phyloP scores from a whole-genome alignment of 2,113 vertebrate genomes.

The Eupsittula cactorum region DNA sequence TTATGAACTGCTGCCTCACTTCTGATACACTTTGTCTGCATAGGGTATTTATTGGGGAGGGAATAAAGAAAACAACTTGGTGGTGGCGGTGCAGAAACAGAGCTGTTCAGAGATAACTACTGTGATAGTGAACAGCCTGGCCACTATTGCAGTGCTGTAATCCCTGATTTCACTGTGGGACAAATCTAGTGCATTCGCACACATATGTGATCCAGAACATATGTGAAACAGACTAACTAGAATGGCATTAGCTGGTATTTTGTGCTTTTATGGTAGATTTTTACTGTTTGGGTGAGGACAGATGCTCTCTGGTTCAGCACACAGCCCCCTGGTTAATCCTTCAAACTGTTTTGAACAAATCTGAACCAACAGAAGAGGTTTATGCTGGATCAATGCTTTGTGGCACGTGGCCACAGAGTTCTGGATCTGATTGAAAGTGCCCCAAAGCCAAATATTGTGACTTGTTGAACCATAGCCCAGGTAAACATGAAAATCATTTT shows the following conservation, averaged over 20 bases:
- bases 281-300: background rate
- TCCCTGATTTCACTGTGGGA: background rate
- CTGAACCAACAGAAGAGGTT: slow-evolving; percentile 16
- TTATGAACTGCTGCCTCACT: background rate
- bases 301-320: background rate
- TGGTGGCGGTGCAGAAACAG: background rate
- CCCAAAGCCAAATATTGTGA: background rate
- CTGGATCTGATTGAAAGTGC: background rate
- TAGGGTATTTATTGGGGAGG: background rate
- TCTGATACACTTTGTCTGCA: background rate
- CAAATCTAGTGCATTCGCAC: background rate
- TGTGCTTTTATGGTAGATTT: background rate
- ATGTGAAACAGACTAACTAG: background rate
- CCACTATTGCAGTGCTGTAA: accelerated
- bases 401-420: background rate
- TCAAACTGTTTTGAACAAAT: background rate
- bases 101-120: background rate
- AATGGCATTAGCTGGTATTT: background rate
- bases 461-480: background rate
- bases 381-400: background rate
- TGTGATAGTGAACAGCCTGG: background rate
- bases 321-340: background rate
- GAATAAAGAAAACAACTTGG: background rate
- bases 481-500: background rate
- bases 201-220: background rate